Evolutionary conservation across 1,140 invertebrate genomes (phyloP), one percentile per base, ranked within the genome.

Genomic region (Sarcophaga peregrina): DNA sequence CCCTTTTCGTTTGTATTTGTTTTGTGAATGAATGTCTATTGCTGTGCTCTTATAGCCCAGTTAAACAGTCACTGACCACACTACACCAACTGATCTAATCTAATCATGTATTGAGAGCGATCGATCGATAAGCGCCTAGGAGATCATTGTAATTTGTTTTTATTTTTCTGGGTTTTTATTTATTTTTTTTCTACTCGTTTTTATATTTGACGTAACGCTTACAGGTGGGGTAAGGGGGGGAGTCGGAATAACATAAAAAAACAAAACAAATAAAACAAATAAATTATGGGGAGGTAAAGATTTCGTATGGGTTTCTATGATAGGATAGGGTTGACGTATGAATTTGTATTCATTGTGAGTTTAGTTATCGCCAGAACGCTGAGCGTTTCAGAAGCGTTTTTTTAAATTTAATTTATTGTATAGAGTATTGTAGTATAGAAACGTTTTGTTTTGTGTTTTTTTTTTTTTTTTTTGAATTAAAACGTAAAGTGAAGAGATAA

Each of bases 291-390:
- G 48, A 45, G 46, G 47, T 11, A 47, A 74, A 46, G 47, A 76
- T 76, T 47, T 76, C 37, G 46, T 47, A 46, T 76, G 15, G 46
- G 37, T 76, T 46, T 76, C 11, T 76, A 47, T 68, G n/a, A 25
- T 37, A 37, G 25, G 25, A 37, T 37, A 37, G 25, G 62, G 58
- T 68, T 68, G 58, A 68, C 58, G 58, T 68, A 68, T 3, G 54
- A n/a, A 68, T 20, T 25, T 68, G 6, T 15, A 5, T 20, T 68
- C 20, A 8, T 10, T 68, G 11, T 47, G 11, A 47, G 47, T 78
- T 76, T 78, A 78, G 75, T 78, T 78, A 78, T 52, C 75, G 37
- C 75, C 20, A 48, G 75, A 78, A 78, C 75, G 25, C 15, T 50
- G 75, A 78, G 50, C 75, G 75, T 78, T 78, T 11, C 20, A 78